These are phyloP conservation scores for Apis laboriosa DNA, from an alignment of 1,140 invertebrate genomes.

Conservation along the genomic window DNA sequence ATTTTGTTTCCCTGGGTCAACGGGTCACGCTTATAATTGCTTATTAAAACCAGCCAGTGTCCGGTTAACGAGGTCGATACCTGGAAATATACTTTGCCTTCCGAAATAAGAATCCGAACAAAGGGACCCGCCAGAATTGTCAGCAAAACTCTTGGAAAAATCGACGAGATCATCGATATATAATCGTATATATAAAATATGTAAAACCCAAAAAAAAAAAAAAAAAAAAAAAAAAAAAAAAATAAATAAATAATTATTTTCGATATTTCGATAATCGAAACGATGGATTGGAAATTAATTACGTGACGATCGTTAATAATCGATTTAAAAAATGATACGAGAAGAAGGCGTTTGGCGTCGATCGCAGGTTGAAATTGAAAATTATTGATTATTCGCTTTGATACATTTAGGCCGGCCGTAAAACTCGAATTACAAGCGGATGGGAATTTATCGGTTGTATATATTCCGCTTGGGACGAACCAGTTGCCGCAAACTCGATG, in stretches of 20 bases:
- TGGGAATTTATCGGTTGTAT: not conserved
- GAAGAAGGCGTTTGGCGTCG: not conserved
- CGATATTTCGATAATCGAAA: not conserved
- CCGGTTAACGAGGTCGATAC: conserved; percentile 28
- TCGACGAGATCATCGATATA: no score
- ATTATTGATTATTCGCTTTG: not conserved
- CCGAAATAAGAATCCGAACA: not conserved
- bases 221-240: no score
- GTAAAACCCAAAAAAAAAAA: no score
- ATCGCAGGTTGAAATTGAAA: not conserved
- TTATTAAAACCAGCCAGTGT: conserved; percentile 53
- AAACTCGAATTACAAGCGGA: not conserved
- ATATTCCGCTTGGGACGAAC: no score
- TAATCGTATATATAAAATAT: no score
- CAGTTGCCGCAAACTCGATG: not conserved
- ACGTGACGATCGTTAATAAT: not conserved
- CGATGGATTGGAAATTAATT: not conserved
- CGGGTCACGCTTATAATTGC: conserved; percentile 56
- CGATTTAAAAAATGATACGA: not conserved
- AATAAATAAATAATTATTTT: no score
- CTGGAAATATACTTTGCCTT: conserved; percentile 1
- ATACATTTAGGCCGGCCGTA: not conserved
- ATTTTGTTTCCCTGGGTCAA: conserved; percentile 46
- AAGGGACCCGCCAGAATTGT: no score
- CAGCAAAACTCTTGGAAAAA: no score